Evolutionary conservation across 2,888 invertebrate species (phyloP).

Genomic region (Cryptocheilus praepositus): DNA sequence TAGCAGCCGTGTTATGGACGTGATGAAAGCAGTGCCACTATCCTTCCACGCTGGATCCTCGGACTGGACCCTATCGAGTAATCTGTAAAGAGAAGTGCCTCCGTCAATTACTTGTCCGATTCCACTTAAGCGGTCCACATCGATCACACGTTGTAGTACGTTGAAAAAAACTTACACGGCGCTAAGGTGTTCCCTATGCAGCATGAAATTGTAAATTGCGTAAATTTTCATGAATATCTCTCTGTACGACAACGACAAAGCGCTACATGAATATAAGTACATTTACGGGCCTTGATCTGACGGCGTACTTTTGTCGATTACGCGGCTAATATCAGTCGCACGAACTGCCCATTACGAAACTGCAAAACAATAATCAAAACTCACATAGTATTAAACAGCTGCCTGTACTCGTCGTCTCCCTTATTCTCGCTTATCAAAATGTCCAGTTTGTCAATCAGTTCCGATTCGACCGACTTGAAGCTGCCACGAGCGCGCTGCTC

Average conservation of each 20-base stretch:
- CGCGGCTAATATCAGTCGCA: too few species aligned
- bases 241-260: constrained; percentile 16
- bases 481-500: constrained; percentile 89
- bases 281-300: too few species aligned
- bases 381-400: constrained; percentile 97
- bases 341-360: too few species aligned
- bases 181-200: constrained; percentile 90
- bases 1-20: constrained; percentile 91
- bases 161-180: constrained; percentile 88
- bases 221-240: constrained; percentile 16
- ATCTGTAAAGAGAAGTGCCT: constrained; percentile 75
- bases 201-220: constrained; percentile 59
- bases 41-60: constrained; percentile 93
- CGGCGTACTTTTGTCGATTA: too few species aligned
- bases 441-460: constrained; percentile 95
- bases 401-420: constrained; percentile 94
- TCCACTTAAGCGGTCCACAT: neutral
- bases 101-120: neutral
- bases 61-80: constrained; percentile 89
- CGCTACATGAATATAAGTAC: neutral
- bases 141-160: neutral
- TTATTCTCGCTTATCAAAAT: constrained; percentile 94
- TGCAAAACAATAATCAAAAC: constrained; percentile 64
- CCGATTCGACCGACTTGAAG: constrained; percentile 93
- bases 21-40: constrained; percentile 93